Evolutionary conservation across 2,888 invertebrate genomes (phyloP).

Genomic region (Ethmia dodecea): DNA sequence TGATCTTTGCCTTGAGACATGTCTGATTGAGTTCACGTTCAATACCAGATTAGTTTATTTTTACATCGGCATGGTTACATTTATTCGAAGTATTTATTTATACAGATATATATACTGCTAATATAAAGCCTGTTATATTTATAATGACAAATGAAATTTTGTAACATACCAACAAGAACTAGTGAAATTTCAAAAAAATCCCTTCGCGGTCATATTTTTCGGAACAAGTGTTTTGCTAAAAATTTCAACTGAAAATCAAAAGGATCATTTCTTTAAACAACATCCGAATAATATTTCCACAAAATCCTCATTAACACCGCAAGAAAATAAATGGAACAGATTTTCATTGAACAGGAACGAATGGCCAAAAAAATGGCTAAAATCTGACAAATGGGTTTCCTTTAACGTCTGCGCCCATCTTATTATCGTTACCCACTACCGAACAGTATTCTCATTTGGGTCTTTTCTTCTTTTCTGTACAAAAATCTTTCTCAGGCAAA

Average conservation of each 20-base stretch:
- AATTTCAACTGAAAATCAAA: too few relatives aligned
- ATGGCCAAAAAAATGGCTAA: conserved; percentile 71
- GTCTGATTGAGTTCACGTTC: too few relatives aligned
- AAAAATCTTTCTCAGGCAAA: conserved; percentile 25
- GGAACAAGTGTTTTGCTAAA: too few relatives aligned
- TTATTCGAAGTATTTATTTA: too few relatives aligned
- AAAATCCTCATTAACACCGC: conserved; percentile 58
- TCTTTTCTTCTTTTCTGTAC: conserved; percentile 56
- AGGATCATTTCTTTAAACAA: too few relatives aligned
- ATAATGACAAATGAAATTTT: too few relatives aligned
- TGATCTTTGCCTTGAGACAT: conserved; percentile 16
- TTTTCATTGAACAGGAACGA: conserved; percentile 68
- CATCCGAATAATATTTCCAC: conserved; percentile 32
- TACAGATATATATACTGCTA: too few relatives aligned
- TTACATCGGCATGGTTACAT: too few relatives aligned
- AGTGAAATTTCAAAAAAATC: too few relatives aligned
- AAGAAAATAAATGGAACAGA: conserved; percentile 73
- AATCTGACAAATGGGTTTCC: conserved; percentile 77
- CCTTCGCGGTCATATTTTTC: too few relatives aligned
- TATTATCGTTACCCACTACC: conserved; percentile 76
- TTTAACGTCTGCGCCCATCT: conserved; percentile 78
- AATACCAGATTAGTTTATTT: background rate
- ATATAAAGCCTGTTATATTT: too few relatives aligned
- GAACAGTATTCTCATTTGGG: conserved; percentile 72
- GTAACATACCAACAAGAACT: too few relatives aligned